Evolutionary conservation across 2,797 vertebrate species (phyloP).

Genomic region (Podarcis siculus): DNA sequence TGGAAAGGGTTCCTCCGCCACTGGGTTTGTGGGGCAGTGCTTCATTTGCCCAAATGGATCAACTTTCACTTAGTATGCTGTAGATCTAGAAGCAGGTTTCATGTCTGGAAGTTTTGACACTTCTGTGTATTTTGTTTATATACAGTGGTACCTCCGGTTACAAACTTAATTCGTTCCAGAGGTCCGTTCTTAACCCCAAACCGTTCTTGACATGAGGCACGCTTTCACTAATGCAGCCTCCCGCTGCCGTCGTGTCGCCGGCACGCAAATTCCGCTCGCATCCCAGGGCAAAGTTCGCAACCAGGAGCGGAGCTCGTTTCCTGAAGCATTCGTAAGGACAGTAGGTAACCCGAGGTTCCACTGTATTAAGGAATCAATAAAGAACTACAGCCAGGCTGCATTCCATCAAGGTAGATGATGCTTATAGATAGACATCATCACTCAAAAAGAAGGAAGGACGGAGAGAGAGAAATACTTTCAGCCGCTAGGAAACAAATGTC

Average conservation of each 20-base stretch:
- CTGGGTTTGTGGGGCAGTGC: too few relatives aligned
- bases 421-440: not conserved
- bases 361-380: not conserved
- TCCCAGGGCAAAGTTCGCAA: too few relatives aligned
- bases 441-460: not conserved
- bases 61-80: not conserved
- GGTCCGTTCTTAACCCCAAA: too few relatives aligned
- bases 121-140: not conserved
- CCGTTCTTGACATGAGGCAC: too few relatives aligned
- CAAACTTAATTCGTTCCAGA: too few relatives aligned
- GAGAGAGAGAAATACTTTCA: not conserved
- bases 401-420: not conserved
- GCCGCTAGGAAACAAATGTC: not conserved
- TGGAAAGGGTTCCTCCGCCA: too few relatives aligned
- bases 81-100: not conserved
- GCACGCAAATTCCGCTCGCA: too few relatives aligned
- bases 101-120: not conserved
- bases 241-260: accelerated
- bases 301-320: too few relatives aligned
- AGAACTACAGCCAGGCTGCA: not conserved
- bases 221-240: too few relatives aligned
- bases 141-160: too few relatives aligned
- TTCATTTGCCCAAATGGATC: not conserved
- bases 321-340: too few relatives aligned
- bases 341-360: too few relatives aligned